Conservation (phyloP, 2,113 vertebrate genomes). For the Nibea coibor region DNA sequence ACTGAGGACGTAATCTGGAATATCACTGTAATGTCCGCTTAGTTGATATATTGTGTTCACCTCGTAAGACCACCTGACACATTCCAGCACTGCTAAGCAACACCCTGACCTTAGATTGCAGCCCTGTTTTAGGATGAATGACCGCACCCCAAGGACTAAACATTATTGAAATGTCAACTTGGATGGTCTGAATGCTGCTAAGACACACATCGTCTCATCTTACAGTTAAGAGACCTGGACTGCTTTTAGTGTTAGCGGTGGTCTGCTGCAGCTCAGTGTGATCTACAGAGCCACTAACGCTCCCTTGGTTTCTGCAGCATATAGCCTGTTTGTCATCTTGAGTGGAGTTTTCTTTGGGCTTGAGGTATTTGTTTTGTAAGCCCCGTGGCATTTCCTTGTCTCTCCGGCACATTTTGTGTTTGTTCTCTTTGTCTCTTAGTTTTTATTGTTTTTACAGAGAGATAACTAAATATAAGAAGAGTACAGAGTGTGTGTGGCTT, state of each 20-base stretch:
- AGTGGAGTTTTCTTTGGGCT: constrained; percentile 24
- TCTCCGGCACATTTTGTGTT: constrained; percentile 30
- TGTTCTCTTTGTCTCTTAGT: not conserved
- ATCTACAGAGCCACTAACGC: constrained; percentile 25
- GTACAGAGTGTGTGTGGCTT: not conserved
- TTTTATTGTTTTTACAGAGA: constrained; percentile 21
- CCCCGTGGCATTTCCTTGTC: not conserved
- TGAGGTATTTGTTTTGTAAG: constrained; percentile 38
- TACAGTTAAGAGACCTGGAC: constrained; percentile 10
- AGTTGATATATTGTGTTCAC: not conserved
- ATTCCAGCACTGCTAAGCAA: not conserved
- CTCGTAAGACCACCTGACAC: constrained; percentile 8
- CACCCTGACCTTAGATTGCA: constrained; percentile 5
- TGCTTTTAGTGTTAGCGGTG: constrained; percentile 32
- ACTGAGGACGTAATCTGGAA: not conserved
- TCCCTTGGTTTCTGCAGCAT: constrained; percentile 15
- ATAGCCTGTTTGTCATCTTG: constrained; percentile 30
- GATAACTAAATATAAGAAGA: constrained; percentile 22
- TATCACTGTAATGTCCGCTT: constrained; percentile 1
- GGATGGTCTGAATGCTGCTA: constrained; percentile 23
- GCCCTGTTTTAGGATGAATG: not conserved
- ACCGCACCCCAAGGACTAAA: not conserved
- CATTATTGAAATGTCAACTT: constrained; percentile 43
- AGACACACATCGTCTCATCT: constrained; percentile 31
- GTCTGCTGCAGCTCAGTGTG: constrained; percentile 19